Percentiles rank a stretch among this genome's conserved stretches.
phyloP scores from a whole-genome alignment of 1,140 invertebrate species.

The Andrena cerasifolii region DNA sequence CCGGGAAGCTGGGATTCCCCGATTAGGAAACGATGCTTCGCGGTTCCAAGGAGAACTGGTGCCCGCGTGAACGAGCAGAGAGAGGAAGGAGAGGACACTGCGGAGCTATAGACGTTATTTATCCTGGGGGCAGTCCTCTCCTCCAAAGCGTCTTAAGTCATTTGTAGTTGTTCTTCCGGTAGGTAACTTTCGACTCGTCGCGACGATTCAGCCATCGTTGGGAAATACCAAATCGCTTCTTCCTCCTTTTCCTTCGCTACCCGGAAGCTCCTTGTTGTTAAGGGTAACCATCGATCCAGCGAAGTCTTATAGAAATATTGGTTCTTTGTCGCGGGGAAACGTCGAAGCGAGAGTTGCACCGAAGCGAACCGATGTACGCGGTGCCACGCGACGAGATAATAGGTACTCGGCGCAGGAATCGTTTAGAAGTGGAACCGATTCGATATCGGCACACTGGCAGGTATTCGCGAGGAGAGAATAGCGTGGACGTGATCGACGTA shows the following conservation, averaged over 20 bases:
- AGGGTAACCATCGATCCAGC: background rate
- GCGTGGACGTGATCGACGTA: background rate
- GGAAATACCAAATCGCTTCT: background rate
- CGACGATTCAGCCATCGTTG: background rate
- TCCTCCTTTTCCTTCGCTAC: background rate
- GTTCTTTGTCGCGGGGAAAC: background rate
- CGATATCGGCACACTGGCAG: background rate
- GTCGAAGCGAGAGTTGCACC: background rate
- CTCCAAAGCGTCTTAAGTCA: conserved; percentile 1
- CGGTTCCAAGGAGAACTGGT: background rate
- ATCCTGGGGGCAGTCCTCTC: background rate
- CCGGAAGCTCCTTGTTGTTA: background rate
- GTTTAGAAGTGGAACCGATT: background rate
- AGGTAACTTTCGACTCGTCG: background rate
- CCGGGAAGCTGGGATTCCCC: no score
- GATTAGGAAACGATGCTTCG: no score
- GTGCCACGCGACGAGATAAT: no score
- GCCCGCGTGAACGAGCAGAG: background rate
- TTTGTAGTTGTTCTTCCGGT: background rate
- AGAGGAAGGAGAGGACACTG: background rate
- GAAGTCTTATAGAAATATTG: background rate
- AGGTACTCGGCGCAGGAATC: background rate
- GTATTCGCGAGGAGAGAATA: background rate
- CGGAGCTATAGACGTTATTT: background rate
- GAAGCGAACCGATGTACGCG: no score